Conservation (phyloP, 2,113 vertebrate species). For the Callospermophilus lateralis region DNA sequence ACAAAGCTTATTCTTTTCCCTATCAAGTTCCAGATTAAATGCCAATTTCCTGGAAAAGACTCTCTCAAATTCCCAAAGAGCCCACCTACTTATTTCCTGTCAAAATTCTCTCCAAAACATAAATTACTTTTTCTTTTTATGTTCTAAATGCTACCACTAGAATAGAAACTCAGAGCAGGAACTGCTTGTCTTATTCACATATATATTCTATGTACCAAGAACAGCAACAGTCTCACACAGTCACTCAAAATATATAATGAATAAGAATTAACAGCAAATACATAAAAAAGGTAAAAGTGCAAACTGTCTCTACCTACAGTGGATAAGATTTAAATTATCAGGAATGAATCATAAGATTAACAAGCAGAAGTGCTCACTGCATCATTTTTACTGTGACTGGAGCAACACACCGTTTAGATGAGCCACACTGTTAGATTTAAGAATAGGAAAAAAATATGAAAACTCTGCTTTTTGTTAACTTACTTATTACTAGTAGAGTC, state of each 20-base stretch:
- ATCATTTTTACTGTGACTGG: background rate
- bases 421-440: background rate
- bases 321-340: background rate
- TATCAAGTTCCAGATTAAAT: background rate
- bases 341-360: background rate
- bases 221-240: background rate
- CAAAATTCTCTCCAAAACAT: background rate
- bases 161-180: background rate
- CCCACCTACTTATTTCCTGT: background rate
- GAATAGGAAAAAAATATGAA: background rate
- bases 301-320: background rate
- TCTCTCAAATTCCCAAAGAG: background rate
- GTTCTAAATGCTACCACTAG: background rate
- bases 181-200: background rate
- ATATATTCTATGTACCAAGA: background rate
- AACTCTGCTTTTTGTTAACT: background rate
- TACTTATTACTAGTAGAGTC: background rate
- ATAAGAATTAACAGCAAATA: background rate
- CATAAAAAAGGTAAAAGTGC: background rate
- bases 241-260: background rate
- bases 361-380: background rate
- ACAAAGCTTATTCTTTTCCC: background rate
- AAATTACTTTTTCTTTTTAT: conserved; percentile 15
- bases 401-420: background rate
- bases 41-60: background rate